Conservation (phyloP, 2,888 invertebrate genomes). For the Sphinx pinastri region DNA sequence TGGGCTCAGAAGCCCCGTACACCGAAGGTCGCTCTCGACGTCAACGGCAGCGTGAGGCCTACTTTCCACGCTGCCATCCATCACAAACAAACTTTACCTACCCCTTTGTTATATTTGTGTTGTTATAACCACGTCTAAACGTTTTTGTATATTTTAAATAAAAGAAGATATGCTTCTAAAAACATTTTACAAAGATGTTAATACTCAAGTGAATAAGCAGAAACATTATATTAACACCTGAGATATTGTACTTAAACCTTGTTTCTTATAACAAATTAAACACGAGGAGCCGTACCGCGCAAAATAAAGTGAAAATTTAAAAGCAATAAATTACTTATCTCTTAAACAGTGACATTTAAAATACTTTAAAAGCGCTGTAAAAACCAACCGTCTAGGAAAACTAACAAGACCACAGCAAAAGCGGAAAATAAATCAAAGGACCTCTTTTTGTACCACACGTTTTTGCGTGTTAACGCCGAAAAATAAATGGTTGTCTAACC, state of each 20-base stretch:
- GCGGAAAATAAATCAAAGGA: constrained; percentile 1
- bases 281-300: background rate
- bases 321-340: background rate
- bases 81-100: too few species aligned
- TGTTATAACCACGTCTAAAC: too few species aligned
- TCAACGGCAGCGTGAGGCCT: too few species aligned
- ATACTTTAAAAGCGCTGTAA: background rate
- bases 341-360: background rate
- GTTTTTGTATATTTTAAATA: too few species aligned
- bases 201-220: background rate
- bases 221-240: background rate
- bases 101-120: too few species aligned
- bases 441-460: constrained; percentile 1
- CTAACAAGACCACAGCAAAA: background rate
- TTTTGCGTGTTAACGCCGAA: constrained; percentile 11
- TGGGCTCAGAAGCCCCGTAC: too few species aligned
- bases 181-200: background rate
- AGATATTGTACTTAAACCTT: too few species aligned
- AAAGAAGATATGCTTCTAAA: background rate
- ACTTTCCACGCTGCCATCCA: too few species aligned
- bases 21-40: too few species aligned
- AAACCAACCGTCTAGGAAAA: background rate
- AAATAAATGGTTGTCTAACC: constrained; percentile 2
- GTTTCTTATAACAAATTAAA: background rate
- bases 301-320: background rate